A percentile compares a stretch with the other conserved stretches of the same genome.
Evolutionary conservation across 2,888 invertebrate species (phyloP).

Genomic region (Caenorhabditis sinica): DNA sequence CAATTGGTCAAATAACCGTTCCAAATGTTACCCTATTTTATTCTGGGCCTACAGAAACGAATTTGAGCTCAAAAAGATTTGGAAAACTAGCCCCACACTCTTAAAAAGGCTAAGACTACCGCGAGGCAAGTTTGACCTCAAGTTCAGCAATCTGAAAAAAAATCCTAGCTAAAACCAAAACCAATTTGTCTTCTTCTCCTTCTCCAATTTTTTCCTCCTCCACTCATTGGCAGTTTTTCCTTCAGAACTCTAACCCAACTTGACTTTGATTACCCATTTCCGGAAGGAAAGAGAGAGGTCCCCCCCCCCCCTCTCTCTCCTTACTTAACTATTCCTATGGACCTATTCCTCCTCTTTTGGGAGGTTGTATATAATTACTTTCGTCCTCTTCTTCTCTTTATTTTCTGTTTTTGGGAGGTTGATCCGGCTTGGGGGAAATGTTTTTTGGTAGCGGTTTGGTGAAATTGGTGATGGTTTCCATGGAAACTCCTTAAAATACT

Average conservation of each 20-base stretch:
- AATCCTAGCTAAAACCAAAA: neutral
- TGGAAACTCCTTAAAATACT: neutral
- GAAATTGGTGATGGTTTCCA: neutral
- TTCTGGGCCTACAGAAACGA: no score
- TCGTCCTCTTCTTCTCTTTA: slow-evolving; percentile 39
- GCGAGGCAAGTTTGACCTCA: no score
- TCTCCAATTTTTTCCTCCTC: no score
- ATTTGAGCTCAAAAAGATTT: no score
- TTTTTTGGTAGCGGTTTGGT: neutral
- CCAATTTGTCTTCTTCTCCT: no score
- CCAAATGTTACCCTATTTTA: no score
- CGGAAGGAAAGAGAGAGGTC: slow-evolving; percentile 5
- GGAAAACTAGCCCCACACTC: no score
- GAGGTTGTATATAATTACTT: slow-evolving; percentile 63
- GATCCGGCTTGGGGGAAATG: neutral
- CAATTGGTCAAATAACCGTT: no score
- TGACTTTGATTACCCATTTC: slow-evolving; percentile 70
- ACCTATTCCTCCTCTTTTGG: neutral
- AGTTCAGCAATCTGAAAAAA: slow-evolving; percentile 3
- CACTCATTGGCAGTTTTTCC: slow-evolving; percentile 8
- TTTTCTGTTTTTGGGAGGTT: neutral
- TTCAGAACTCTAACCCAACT: slow-evolving; percentile 19
- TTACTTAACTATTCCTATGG: neutral
- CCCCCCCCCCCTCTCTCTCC: neutral
- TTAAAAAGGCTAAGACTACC: no score